A percentile compares a stretch with the other conserved stretches of the same genome.
Evolutionary conservation across 2,113 vertebrate species (phyloP).

Genomic region (Pontoporia blainvillei): DNA sequence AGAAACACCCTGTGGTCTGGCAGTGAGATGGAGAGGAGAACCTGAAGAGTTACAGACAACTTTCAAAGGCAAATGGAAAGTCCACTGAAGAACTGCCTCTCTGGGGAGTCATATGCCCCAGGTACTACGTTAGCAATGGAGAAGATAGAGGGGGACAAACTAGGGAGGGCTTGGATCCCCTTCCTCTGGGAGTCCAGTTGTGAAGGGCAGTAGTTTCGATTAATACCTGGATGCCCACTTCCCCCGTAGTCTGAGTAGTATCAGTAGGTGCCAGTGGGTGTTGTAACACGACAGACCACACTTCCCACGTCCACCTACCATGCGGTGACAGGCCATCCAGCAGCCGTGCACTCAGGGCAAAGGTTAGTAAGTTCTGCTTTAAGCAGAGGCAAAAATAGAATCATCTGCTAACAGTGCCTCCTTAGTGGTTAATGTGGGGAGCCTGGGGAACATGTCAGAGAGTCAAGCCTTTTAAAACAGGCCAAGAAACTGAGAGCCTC

Average conservation of each 20-base stretch:
- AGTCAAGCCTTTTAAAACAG: neutral
- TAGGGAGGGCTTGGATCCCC: neutral
- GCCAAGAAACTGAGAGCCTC: neutral
- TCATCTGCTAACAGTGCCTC: neutral
- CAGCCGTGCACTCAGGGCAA: neutral
- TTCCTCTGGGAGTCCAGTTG: neutral
- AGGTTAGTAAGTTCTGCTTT: conserved; percentile 7
- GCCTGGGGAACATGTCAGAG: neutral
- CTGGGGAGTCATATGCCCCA: neutral
- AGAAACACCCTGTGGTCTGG: neutral
- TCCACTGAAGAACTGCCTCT: neutral
- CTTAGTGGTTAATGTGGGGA: neutral
- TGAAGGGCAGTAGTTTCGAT: neutral
- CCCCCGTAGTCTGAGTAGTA: neutral
- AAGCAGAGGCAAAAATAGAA: neutral
- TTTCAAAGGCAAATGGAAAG: neutral
- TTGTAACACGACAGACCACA: neutral
- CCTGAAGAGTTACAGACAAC: neutral
- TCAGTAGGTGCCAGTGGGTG: neutral
- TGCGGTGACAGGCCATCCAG: neutral
- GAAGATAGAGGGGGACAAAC: neutral
- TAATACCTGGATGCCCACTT: neutral
- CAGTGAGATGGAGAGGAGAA: neutral
- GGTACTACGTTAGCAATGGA: neutral
- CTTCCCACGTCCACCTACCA: neutral